Conservation (phyloP, 1,140 invertebrate species). For the Eriocheir sinensis region DNA sequence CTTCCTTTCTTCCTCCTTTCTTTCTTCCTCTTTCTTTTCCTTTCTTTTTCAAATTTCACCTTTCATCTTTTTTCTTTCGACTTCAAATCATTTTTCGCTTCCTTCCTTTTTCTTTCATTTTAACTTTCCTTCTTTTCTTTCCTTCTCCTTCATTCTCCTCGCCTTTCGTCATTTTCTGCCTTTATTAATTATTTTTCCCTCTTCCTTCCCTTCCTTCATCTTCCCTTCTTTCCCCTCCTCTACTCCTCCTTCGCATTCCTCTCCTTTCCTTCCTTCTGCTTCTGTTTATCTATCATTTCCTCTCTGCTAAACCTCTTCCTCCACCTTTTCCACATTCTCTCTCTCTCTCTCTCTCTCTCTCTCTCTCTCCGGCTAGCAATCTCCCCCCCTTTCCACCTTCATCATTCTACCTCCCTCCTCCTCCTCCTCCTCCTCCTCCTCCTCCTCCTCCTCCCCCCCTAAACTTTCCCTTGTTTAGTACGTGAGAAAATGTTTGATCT, state of each 20-base stretch:
- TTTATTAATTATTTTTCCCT: background rate
- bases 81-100: background rate
- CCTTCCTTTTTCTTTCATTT: too few relatives aligned
- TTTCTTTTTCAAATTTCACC: background rate
- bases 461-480: background rate
- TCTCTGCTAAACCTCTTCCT: too few relatives aligned
- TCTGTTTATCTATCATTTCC: background rate
- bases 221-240: background rate
- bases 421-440: background rate
- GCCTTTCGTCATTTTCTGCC: background rate
- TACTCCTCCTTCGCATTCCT: background rate
- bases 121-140: background rate
- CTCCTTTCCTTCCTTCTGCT: too few relatives aligned
- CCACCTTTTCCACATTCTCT: background rate
- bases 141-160: background rate
- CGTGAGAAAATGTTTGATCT: slow-evolving; percentile 25
- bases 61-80: background rate
- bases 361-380: background rate
- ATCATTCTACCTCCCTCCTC: background rate
- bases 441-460: background rate
- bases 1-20: background rate
- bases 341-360: background rate
- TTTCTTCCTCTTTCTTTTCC: background rate
- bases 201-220: background rate
- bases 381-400: background rate